A percentile compares a stretch with the other conserved stretches of the same genome.
Evolutionary conservation across 2,113 vertebrate species (phyloP).

Genomic region (Chionodraco myersi): DNA sequence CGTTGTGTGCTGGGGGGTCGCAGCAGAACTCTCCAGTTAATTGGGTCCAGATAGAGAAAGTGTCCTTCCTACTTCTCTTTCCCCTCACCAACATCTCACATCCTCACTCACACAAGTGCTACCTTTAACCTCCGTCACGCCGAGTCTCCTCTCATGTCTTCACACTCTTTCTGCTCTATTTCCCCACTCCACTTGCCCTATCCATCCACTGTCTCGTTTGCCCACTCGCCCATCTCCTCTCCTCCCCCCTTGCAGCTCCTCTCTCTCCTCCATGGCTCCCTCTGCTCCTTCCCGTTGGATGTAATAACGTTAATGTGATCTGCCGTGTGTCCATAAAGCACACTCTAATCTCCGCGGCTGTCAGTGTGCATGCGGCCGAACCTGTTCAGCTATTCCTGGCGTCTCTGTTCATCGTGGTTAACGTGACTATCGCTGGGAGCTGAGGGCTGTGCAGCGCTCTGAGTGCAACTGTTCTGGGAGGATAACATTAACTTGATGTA

Average conservation of each 20-base stretch:
- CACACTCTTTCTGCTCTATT: constrained; percentile 31
- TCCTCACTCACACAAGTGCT: constrained; percentile 6
- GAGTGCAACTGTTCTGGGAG: constrained; percentile 5
- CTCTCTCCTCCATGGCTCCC: constrained; percentile 13
- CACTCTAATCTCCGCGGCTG: constrained; percentile 70
- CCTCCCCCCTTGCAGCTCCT: not conserved
- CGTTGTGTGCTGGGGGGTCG: not conserved
- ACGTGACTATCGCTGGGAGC: constrained; percentile 47
- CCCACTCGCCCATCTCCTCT: constrained; percentile 28
- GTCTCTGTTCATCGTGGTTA: constrained; percentile 65
- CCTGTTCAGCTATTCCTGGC: constrained; percentile 66
- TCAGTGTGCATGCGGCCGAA: constrained; percentile 51
- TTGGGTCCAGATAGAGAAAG: not conserved
- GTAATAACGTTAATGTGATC: constrained; percentile 77
- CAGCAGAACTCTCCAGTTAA: constrained; percentile 2
- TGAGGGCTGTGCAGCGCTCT: constrained; percentile 48
- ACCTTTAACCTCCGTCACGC: constrained; percentile 3
- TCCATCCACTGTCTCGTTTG: constrained; percentile 5
- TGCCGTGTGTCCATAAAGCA: constrained; percentile 73
- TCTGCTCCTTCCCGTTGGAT: constrained; percentile 34
- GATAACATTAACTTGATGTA: not conserved
- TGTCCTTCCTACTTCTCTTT: not conserved
- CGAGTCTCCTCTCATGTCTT: not conserved
- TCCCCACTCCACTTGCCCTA: not conserved
- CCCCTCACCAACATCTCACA: not conserved